Evolutionary conservation across 2,797 vertebrate genomes (phyloP).

Genomic region (Typhlichthys subterraneus): DNA sequence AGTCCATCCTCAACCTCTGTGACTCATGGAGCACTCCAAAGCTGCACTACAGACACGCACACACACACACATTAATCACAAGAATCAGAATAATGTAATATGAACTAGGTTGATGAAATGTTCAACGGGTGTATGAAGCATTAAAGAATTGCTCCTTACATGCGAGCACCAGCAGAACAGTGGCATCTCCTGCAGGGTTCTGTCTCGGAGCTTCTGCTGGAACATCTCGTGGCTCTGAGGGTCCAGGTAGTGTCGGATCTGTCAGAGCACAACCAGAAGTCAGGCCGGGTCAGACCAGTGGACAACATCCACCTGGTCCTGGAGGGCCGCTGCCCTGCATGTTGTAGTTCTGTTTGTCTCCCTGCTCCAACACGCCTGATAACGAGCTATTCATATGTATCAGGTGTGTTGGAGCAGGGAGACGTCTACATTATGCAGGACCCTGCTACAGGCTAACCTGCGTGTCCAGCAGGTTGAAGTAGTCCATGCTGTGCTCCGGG

Average conservation of each 20-base stretch:
- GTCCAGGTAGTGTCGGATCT: constrained; percentile 81
- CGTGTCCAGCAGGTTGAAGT: constrained; percentile 80
- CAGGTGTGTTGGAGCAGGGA: too few species aligned
- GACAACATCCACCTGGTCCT: too few species aligned
- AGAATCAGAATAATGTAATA: background rate
- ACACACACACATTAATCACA: constrained; percentile 7
- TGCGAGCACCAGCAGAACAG: constrained; percentile 83
- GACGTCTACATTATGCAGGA: background rate
- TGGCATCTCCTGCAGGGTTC: constrained; percentile 76
- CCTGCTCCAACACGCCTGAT: too few species aligned
- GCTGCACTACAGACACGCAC: constrained; percentile 67
- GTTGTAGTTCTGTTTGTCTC: too few species aligned
- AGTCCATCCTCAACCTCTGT: constrained; percentile 76
- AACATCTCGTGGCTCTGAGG: constrained; percentile 77
- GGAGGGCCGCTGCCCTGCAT: too few species aligned
- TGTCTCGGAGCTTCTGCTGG: constrained; percentile 81
- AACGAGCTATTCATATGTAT: too few species aligned
- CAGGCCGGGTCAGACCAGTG: background rate
- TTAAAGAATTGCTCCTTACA: constrained; percentile 55
- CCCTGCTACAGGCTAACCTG: constrained; percentile 62
- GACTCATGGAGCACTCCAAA: constrained; percentile 79
- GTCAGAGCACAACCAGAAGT: background rate
- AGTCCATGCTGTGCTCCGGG: constrained; percentile 74
- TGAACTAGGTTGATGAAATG: background rate
- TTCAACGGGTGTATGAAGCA: background rate